Evolutionary conservation across 2,113 vertebrate genomes (phyloP).

Genomic region (Xiphophorus hellerii): DNA sequence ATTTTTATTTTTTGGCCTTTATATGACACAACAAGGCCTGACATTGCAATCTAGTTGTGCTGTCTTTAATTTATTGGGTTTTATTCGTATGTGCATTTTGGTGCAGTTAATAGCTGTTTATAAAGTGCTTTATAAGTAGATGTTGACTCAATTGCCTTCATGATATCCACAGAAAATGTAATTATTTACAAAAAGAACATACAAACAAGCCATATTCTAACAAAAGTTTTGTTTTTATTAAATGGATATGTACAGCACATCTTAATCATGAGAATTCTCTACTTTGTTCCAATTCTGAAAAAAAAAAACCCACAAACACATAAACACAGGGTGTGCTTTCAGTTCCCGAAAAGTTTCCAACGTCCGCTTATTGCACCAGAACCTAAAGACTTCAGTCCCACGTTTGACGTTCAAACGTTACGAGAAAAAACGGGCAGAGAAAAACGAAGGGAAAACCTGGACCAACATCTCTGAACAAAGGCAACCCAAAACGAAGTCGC

Average conservation of each 20-base stretch:
- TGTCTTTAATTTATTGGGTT: too few species aligned
- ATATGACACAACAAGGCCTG: too few species aligned
- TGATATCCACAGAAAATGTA: not conserved
- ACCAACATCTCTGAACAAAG: not conserved
- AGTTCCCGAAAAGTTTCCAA: conserved; percentile 20
- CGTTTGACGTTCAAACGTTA: not conserved
- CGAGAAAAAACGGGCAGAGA: too few species aligned
- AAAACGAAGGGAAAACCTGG: not conserved
- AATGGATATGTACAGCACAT: conserved; percentile 67
- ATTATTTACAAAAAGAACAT: not conserved
- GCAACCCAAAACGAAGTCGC: not conserved
- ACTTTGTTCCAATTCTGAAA: not conserved
- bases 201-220: conserved; percentile 11
- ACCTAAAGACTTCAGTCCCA: conserved; percentile 28
- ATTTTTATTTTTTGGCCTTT: too few species aligned
- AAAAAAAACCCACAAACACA: not conserved
- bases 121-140: too few species aligned
- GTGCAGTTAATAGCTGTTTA: too few species aligned
- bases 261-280: conserved; percentile 40
- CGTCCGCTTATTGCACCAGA: conserved; percentile 52
- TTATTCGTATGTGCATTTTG: too few species aligned
- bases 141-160: too few species aligned
- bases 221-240: conserved; percentile 55
- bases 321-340: conserved; percentile 53
- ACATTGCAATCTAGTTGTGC: too few species aligned